These are phyloP conservation scores for Masticophis lateralis DNA, from an alignment of 2,797 vertebrate genomes.

Conservation along the genomic window DNA sequence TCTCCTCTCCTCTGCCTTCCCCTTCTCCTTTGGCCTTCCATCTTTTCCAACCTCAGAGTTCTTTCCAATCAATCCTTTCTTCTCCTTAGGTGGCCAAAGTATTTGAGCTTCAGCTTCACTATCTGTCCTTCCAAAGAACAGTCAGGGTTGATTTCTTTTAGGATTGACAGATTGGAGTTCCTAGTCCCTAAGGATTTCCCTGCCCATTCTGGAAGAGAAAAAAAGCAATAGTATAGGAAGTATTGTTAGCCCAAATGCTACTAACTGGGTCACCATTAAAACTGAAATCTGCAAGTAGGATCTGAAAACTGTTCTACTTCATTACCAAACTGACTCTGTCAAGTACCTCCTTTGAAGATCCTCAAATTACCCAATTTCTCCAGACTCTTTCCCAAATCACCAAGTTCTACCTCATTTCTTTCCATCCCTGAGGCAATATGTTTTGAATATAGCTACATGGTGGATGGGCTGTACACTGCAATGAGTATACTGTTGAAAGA, in stretches of 20 bases:
- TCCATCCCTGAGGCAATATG: not conserved
- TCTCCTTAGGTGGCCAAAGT: not conserved
- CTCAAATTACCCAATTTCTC: not conserved
- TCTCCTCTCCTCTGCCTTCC: too few relatives aligned
- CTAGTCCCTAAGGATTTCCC: not conserved
- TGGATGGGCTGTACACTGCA: not conserved
- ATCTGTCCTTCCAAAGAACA: not conserved
- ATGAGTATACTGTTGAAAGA: not conserved
- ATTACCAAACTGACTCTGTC: not conserved
- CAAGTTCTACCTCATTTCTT: not conserved
- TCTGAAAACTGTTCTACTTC: not conserved
- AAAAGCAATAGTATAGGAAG: not conserved
- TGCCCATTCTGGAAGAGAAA: not conserved
- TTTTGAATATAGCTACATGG: not conserved
- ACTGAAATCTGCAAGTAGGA: not conserved
- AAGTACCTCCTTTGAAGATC: not conserved
- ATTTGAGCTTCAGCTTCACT: not conserved
- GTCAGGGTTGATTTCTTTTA: not conserved
- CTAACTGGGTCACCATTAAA: not conserved
- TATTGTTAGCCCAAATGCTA: not conserved
- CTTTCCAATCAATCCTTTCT: not conserved
- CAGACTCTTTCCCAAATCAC: not conserved
- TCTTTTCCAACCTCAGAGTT: not conserved
- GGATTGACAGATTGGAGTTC: not conserved
- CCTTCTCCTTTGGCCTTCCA: not conserved